Base-by-base conservation (phyloP, 2,113 vertebrate genomes). In the Hemibagrus wyckioides region DNA sequence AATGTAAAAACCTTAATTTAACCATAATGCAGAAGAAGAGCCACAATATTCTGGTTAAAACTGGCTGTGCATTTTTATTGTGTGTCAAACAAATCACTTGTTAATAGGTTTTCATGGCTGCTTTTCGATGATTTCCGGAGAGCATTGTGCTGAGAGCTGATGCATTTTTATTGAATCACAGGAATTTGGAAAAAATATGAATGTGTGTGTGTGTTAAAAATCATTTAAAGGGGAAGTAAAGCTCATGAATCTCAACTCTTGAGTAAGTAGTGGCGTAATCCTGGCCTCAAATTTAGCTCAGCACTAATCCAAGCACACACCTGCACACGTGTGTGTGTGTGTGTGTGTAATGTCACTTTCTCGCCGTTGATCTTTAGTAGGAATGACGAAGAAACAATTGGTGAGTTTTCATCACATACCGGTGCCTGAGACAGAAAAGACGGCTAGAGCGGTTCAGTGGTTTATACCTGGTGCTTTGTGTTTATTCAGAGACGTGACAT, bases 281-380 rank as follows among this genome's bases (percentile, higher is more conserved):
- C 92, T 25, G 71, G 80, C 65, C 88, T 90, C 89, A 89, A 90
- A 93, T 92, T 94, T 93, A 94, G 91, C 90, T 0, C 25, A 8
- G 87, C 89, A 88, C 92, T 94, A 93, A 91, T 69, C 85, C 6
- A 52, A 50, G 48, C 30, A 15, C 63, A 61, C 50, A 56, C 50
- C n/a, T 73, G 28, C 61, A 23, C 14, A 11, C 23, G 69, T 73
- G 17, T 21, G 33, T 87, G 48, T 86, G 57, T 61, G 50, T 48
- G 44, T 82, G 80, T 61, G 65, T 73, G 50, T 81, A 30, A 23
- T 44, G 76, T n/a, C 9, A 63, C 33, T 76, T 71, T 76, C 57
- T 80, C 76, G 76, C 11, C 56, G 83, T 54, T 30, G 80, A 77
- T 91, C 85, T 80, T 87, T 56, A 25, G n/a, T 82, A 73, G 87